Evolutionary conservation across 2,797 vertebrate species (phyloP), one percentile per base, ranked within the genome.

Genomic region (Microtus agrestis): DNA sequence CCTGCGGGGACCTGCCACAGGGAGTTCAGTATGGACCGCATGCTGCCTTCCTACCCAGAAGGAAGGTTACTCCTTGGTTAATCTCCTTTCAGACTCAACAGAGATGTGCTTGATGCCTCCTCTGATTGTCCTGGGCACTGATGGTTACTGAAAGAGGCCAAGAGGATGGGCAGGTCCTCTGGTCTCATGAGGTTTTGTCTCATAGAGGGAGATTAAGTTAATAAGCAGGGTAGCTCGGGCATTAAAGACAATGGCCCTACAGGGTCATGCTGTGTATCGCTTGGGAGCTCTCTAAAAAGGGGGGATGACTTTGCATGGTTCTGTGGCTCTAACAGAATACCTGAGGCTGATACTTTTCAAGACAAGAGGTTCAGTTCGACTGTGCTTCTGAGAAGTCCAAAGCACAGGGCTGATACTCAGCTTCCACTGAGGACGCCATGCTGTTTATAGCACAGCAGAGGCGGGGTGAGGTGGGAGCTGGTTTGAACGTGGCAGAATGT

Each of bases 191-290:
- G 48, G 23, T 89, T 89, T 48, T 59, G 59, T 76, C 46, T 84
- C 65, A 19, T 77, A 65, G 59, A 40, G 43, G 21, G 94, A 89
- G 59, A 86, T 54, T 23, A 82, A 91, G 67, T 51, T 91, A 82
- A 37, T 67, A 85, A 89, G 63, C n/a, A 93, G 25, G 37, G 29
- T 78, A 29, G 3, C 59, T 51, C 51, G 56, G 63, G 51, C 56
- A 23, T n/a, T 2, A n/a, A 40, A 34, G 67, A 86, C 46, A 15
- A 14, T 21, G n/a, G 79, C 48, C 54, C 69, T 59, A 61, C 1
- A 65, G 92, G 89, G 40, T 63, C 37, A 37, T 56, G 59, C 46
- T 25, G 43, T 89, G 81, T 69, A 31, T 59, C 31, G 54, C 48
- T 2, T 4, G 21, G 15, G 46, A 56, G 67, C 17, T 8, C 23